Base-by-base conservation (phyloP, 2,888 invertebrate species). In the Amphimallon solstitiale region DNA sequence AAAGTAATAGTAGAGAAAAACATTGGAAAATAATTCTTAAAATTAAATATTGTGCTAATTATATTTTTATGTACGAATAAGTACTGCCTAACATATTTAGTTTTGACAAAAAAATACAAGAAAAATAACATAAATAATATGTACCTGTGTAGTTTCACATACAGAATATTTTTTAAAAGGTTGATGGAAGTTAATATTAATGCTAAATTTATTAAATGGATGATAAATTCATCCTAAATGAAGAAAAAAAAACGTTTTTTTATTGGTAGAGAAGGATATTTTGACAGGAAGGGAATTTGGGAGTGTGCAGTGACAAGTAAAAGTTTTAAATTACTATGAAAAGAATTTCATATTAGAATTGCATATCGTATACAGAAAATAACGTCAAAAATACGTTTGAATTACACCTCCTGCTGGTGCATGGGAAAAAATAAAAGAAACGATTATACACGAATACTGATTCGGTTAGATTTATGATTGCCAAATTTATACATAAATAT, bases 61-160 rank as follows among this genome's bases (percentile, higher is more conserved):
- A 73, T 75, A 76, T 74, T 75, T 75, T 74, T 74, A 74, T 73
- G 63, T 49, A 62, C 63, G 49, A 59, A 59, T 21, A 10, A 12
- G 40, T 34, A 54, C 43, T 34, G 77, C 77, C 77, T 77, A 75
- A 77, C 73, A 75, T 72, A 72, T 75, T 76, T 75, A 76, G 72
- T 77, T 78, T 76, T 76, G 76, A 74, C 74, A 74, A 71, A n/a
- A 48, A 62, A 66, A 63, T 68, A 70, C 66, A 63, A 63, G 21
- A 51, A 35, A 51, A 51, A 23, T 51, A 35, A 51, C 51, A 51
- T 6, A 46, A 48, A 48, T n/a, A n/a, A n/a, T 14, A 34, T 21
- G 62, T 49, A 35, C 38, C 48, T 62, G 45, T 29, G 29, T 29
- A 29, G 29, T 29, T 29, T 29, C 29, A 7, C 15, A 48, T 48